Conservation (phyloP, 2,113 vertebrate species). For the Corythaixoides concolor region DNA sequence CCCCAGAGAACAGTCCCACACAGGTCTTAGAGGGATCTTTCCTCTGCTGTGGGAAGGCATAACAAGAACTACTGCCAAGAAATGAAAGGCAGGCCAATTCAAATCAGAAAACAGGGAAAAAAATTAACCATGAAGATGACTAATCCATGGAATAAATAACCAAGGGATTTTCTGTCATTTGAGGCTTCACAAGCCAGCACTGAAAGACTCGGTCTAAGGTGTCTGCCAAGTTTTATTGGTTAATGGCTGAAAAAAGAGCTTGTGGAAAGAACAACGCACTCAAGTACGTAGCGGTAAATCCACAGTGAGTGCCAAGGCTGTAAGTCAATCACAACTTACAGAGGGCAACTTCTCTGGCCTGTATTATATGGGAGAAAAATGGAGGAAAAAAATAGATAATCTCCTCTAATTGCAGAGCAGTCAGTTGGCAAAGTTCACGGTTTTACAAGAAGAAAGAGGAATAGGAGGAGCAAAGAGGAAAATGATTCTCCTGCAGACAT, state of each 20-base stretch:
- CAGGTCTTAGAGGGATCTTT: neutral
- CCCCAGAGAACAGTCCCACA: neutral
- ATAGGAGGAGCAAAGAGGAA: neutral
- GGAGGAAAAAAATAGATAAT: neutral
- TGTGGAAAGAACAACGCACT: neutral
- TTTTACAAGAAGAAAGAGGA: neutral
- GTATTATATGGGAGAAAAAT: neutral
- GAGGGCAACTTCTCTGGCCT: neutral
- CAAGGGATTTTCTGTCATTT: neutral
- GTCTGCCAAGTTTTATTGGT: neutral
- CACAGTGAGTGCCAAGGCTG: neutral
- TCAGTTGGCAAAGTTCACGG: neutral
- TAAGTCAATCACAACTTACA: neutral
- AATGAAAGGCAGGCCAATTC: neutral
- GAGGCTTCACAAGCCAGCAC: neutral
- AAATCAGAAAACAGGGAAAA: neutral
- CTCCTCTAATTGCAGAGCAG: neutral
- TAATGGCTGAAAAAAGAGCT: neutral
- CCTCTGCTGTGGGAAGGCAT: neutral
- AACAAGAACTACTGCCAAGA: fast-evolving
- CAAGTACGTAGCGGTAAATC: neutral
- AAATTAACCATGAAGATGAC: neutral
- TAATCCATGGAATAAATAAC: neutral
- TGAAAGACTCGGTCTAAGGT: fast-evolving
- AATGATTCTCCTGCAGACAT: neutral